These are phyloP conservation scores for Hyposmocoma kahamanoa DNA, from an alignment of 1,140 invertebrate species.

Conservation along the genomic window DNA sequence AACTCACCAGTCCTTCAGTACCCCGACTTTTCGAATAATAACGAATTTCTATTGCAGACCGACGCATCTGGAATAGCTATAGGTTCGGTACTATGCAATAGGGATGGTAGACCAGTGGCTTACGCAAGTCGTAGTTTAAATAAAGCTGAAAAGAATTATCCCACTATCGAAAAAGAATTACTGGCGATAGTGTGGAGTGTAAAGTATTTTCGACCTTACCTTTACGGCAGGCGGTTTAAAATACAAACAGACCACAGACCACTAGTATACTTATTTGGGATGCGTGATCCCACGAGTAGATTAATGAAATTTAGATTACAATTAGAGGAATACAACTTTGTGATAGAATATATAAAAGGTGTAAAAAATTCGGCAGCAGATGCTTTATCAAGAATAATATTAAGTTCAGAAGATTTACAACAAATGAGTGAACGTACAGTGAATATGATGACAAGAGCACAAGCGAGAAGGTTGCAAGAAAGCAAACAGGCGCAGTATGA, in stretches of 20 bases:
- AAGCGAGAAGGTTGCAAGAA: not conserved
- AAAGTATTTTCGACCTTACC: conserved; percentile 58
- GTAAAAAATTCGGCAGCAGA: conserved; percentile 22
- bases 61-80: conserved; percentile 38
- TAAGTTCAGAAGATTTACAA: conserved; percentile 10
- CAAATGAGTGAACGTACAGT: conserved; percentile 13
- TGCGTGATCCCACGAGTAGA: conserved; percentile 17
- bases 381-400: conserved; percentile 9
- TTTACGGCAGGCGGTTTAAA: conserved; percentile 44
- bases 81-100: conserved; percentile 42
- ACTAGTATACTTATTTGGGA: conserved; percentile 20
- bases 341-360: conserved; percentile 39
- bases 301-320: conserved; percentile 21
- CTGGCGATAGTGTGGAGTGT: conserved; percentile 69
- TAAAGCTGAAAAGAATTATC: conserved; percentile 54
- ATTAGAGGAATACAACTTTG: conserved; percentile 50
- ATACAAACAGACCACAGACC: conserved; percentile 65
- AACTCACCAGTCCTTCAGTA: conserved; percentile 25
- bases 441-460: conserved; percentile 8
- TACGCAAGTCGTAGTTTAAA: conserved; percentile 57
- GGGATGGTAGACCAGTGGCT: conserved; percentile 39
- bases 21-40: conserved; percentile 26
- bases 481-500: not conserved
- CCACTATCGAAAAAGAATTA: conserved; percentile 65
- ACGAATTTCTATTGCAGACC: conserved; percentile 42